These are phyloP conservation scores for Campylomormyrus tamandua DNA, from an alignment of 2,113 vertebrate species.

Conservation along the genomic window DNA sequence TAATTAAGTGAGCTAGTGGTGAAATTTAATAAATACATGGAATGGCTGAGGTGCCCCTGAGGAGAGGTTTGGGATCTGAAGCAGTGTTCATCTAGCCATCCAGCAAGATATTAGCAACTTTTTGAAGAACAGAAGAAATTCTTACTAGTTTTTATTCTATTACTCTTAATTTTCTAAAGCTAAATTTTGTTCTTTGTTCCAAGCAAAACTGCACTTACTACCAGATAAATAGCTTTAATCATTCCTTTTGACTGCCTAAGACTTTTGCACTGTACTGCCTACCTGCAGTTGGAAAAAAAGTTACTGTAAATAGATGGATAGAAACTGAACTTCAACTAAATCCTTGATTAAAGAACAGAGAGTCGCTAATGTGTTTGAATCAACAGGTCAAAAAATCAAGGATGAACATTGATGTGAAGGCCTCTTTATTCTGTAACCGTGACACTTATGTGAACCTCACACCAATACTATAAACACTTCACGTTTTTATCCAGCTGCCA, in stretches of 20 bases:
- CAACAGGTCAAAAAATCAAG: background rate
- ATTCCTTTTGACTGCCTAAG: background rate
- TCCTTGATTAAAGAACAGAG: background rate
- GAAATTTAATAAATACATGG: too few relatives aligned
- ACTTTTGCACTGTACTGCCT: background rate
- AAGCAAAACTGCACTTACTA: background rate
- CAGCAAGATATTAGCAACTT: background rate
- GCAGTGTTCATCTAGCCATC: background rate
- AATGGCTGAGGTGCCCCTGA: too few relatives aligned
- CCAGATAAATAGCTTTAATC: background rate
- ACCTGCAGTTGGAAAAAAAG: background rate
- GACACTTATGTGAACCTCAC: background rate
- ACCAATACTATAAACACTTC: background rate
- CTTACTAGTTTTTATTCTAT: background rate
- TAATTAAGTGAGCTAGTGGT: too few relatives aligned
- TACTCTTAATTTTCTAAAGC: background rate
- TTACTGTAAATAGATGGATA: background rate
- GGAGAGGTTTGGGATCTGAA: background rate
- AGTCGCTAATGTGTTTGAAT: background rate
- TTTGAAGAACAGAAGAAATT: background rate
- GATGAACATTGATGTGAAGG: background rate
- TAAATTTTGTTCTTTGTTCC: background rate
- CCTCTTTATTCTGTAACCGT: background rate
- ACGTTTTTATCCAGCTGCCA: background rate
- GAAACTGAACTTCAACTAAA: background rate